Evolutionary conservation across 2,113 vertebrate species (phyloP).

Genomic region (Sorex araneus): DNA sequence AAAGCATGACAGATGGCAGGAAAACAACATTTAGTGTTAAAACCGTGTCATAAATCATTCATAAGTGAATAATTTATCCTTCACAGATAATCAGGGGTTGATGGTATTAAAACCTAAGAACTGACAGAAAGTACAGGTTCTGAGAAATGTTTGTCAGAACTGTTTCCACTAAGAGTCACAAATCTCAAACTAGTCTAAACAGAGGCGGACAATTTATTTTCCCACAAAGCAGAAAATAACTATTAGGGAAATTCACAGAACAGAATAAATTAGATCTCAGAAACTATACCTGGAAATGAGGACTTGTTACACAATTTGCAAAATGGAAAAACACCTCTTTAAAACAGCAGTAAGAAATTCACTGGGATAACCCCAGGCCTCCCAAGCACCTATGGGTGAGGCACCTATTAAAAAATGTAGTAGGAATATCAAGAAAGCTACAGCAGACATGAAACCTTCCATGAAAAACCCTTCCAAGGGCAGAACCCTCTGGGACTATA

Average conservation of each 20-base stretch:
- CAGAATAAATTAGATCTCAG: conserved; percentile 19
- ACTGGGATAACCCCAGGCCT: too few relatives aligned
- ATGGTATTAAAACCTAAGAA: conserved; percentile 24
- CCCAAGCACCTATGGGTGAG: too few relatives aligned
- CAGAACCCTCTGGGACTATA: neutral
- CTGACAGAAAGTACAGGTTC: conserved; percentile 27
- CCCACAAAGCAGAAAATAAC: conserved; percentile 11
- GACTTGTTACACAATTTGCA: neutral
- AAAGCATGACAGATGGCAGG: conserved; percentile 73
- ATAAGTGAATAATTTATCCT: conserved; percentile 69
- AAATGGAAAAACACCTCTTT: neutral
- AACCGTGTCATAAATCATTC: conserved; percentile 73
- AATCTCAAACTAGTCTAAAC: conserved; percentile 32
- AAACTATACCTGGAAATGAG: neutral
- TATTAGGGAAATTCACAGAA: neutral
- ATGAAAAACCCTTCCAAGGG: neutral
- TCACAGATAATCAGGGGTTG: conserved; percentile 65
- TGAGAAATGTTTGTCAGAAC: conserved; percentile 10
- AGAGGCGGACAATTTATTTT: conserved; percentile 47
- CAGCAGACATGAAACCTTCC: neutral
- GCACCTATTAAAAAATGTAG: too few relatives aligned
- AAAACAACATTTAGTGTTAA: conserved; percentile 76
- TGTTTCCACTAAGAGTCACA: conserved; percentile 18
- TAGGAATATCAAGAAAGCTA: neutral
- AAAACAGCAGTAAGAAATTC: neutral